Conservation (phyloP, 2,888 invertebrate genomes). For the Flexamia atlantica region DNA sequence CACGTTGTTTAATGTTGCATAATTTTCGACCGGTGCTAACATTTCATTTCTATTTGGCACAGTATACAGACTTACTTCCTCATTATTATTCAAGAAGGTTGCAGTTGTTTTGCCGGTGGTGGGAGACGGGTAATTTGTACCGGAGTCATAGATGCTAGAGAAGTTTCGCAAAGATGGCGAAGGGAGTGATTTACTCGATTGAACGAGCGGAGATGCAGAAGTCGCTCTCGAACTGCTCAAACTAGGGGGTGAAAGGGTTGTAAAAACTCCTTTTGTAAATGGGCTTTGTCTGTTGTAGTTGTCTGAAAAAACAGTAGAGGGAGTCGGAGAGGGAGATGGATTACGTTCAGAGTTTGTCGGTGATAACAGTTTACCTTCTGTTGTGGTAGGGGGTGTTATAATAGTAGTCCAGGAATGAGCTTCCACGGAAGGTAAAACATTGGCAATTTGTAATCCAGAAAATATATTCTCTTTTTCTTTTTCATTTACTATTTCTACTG, state of each 20-base stretch:
- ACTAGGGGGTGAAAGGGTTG: not conserved
- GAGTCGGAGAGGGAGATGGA: not conserved
- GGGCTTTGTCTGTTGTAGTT: not conserved
- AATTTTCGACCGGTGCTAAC: not conserved
- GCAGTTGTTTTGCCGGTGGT: not conserved
- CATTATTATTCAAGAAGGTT: not conserved
- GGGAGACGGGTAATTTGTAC: not conserved
- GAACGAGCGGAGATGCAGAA: not conserved
- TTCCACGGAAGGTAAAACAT: not conserved
- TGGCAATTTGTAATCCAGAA: not conserved
- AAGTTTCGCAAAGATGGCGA: too few relatives aligned
- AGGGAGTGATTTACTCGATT: not conserved
- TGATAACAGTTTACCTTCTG: not conserved
- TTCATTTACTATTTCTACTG: not conserved
- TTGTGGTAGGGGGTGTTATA: not conserved
- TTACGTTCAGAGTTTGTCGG: not conserved
- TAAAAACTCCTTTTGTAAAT: not conserved
- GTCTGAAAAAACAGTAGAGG: not conserved
- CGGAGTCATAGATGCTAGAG: not conserved
- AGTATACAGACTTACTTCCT: slow-evolving; percentile 11
- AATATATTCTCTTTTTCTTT: slow-evolving; percentile 17
- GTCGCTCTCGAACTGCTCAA: not conserved
- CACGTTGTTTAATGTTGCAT: not conserved
- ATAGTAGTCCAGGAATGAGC: slow-evolving; percentile 8
- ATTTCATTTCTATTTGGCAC: not conserved